Percentiles rank a stretch among this genome's conserved stretches.
These are phyloP conservation scores for Amphipyra berbera DNA, from an alignment of 2,888 invertebrate genomes.

Conservation along the genomic window DNA sequence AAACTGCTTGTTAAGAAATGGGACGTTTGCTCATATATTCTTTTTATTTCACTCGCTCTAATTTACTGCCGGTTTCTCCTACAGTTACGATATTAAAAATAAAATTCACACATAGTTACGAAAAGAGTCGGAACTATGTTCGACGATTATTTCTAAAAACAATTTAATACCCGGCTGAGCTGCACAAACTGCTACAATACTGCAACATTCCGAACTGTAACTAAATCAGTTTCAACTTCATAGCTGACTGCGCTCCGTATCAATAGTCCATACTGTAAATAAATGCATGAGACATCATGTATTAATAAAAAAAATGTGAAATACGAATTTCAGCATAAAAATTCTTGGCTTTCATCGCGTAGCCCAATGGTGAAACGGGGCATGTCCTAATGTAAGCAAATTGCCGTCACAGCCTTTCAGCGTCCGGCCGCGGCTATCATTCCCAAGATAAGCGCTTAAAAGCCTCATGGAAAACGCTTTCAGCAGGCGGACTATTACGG, in stretches of 20 bases:
- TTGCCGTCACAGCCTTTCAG: constrained; percentile 88
- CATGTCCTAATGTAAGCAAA: constrained; percentile 89
- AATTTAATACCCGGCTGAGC: constrained; percentile 76
- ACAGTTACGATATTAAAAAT: constrained; percentile 54
- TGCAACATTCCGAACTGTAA: constrained; percentile 74
- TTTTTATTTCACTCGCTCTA: constrained; percentile 52
- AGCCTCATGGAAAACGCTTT: constrained; percentile 87
- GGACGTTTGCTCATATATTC: constrained; percentile 44
- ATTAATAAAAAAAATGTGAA: constrained; percentile 50
- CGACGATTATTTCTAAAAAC: constrained; percentile 78
- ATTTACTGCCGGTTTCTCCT: constrained; percentile 53
- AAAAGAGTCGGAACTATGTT: constrained; percentile 69
- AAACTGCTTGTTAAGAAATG: constrained; percentile 58
- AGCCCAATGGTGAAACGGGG: constrained; percentile 74
- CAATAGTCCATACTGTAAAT: constrained; percentile 72
- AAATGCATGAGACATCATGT: constrained; percentile 63
- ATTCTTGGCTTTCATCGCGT: constrained; percentile 67
- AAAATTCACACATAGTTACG: constrained; percentile 70
- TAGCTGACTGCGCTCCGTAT: constrained; percentile 74
- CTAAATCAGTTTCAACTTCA: constrained; percentile 80
- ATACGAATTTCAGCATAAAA: constrained; percentile 68
- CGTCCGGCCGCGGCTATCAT: constrained; percentile 88
- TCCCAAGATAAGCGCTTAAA: constrained; percentile 90
- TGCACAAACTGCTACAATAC: constrained; percentile 72
- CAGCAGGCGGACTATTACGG: constrained; percentile 83